Conservation (phyloP, 2,888 invertebrate species). For the Aplocera efformata region DNA sequence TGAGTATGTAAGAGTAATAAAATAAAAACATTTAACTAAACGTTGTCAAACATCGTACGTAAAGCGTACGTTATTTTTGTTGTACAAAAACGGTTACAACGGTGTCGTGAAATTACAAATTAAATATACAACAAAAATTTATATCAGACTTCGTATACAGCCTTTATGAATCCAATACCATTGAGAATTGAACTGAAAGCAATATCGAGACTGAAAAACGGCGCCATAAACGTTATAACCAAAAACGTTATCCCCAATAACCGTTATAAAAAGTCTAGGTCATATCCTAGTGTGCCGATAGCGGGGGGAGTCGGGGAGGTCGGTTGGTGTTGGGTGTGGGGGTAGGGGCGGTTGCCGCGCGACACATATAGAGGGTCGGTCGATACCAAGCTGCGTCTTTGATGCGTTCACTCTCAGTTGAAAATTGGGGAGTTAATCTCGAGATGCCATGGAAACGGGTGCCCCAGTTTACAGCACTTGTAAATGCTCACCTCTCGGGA, state of each 20-base stretch:
- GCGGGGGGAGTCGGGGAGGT: slow-evolving; percentile 33
- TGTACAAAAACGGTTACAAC: too few species aligned
- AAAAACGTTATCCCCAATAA: slow-evolving; percentile 27
- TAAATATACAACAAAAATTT: too few species aligned
- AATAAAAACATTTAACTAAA: too few species aligned
- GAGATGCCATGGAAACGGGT: slow-evolving; percentile 19
- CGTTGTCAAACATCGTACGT: too few species aligned
- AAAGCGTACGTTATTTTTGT: too few species aligned
- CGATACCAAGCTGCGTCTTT: slow-evolving; percentile 70
- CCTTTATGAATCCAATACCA: background rate
- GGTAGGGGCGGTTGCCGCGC: slow-evolving; percentile 52
- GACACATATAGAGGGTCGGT: slow-evolving; percentile 71
- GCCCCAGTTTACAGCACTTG: slow-evolving; percentile 11
- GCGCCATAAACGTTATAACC: slow-evolving; percentile 17
- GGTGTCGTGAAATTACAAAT: too few species aligned
- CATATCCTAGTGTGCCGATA: slow-evolving; percentile 47
- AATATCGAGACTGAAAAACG: slow-evolving; percentile 17
- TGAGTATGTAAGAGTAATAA: too few species aligned
- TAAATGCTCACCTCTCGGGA: background rate
- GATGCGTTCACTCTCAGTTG: slow-evolving; percentile 30
- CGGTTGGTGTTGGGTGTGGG: slow-evolving; percentile 26
- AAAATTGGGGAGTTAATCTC: slow-evolving; percentile 32
- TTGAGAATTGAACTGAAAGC: slow-evolving; percentile 1
- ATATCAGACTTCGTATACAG: too few species aligned
- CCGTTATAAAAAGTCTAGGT: slow-evolving; percentile 40